A percentile compares a stretch with the other conserved stretches of the same genome.
These are phyloP conservation scores for Eumaeus atala DNA, from an alignment of 1,140 invertebrate species.

Conservation along the genomic window DNA sequence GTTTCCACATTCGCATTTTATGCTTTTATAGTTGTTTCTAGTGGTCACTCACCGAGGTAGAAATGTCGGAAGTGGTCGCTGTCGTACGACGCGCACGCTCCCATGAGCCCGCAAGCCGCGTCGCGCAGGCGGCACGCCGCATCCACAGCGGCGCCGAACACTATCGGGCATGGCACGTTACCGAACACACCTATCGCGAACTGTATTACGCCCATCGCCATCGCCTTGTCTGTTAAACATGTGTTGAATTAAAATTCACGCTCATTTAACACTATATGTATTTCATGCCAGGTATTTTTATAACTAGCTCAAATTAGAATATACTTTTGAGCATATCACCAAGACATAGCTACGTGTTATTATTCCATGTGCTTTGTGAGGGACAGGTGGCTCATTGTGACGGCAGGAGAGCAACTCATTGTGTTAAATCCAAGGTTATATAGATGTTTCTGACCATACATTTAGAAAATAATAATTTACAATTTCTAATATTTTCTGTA, in stretches of 20 bases:
- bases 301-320: background rate
- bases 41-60: slow-evolving; percentile 79
- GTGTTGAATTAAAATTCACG: too few species aligned
- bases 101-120: slow-evolving; percentile 84
- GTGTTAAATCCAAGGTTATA: too few species aligned
- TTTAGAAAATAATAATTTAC: too few species aligned
- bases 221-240: slow-evolving; percentile 83
- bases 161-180: slow-evolving; percentile 93
- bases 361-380: too few species aligned
- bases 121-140: slow-evolving; percentile 93
- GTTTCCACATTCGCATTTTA: too few species aligned
- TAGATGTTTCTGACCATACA: too few species aligned
- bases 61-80: slow-evolving; percentile 87
- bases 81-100: slow-evolving; percentile 91
- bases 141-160: slow-evolving; percentile 94
- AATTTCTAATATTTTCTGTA: too few species aligned
- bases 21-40: background rate
- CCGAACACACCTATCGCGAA: slow-evolving; percentile 94
- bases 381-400: too few species aligned
- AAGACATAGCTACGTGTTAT: too few species aligned
- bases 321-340: too few species aligned
- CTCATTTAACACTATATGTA: too few species aligned
- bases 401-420: too few species aligned
- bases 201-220: slow-evolving; percentile 94
- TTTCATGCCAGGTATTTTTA: background rate